Evolutionary conservation across 2,113 vertebrate species (phyloP).

Genomic region (Gadus macrocephalus): DNA sequence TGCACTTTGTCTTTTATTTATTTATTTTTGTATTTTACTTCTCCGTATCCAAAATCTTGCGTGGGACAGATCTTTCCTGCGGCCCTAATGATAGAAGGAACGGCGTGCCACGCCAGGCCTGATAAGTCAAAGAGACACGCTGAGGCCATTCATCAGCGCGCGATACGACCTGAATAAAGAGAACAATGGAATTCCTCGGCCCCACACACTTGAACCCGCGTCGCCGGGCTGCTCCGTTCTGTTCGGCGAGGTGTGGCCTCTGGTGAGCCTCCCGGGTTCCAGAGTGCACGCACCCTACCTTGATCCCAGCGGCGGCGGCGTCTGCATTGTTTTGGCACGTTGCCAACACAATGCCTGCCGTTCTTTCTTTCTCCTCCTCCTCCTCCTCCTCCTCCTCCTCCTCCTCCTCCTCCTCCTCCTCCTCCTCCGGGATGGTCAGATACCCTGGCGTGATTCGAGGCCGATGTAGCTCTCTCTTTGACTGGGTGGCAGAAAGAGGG

Average conservation of each 20-base stretch:
- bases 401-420: slow-evolving; percentile 38
- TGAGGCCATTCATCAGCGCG: no score
- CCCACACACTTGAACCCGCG: slow-evolving; percentile 16
- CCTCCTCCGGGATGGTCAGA: slow-evolving; percentile 30
- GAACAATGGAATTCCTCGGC: slow-evolving; percentile 10
- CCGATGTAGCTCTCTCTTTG: background rate
- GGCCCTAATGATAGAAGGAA: no score
- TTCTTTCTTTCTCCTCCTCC: slow-evolving; percentile 32
- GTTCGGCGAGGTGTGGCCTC: slow-evolving; percentile 36
- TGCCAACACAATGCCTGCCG: slow-evolving; percentile 38
- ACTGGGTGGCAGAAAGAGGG: background rate
- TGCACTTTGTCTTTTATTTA: background rate
- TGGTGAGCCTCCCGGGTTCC: slow-evolving; percentile 23
- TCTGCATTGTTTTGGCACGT: slow-evolving; percentile 21
- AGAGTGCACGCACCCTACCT: slow-evolving; percentile 35
- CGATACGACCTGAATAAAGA: background rate
- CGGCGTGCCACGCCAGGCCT: no score
- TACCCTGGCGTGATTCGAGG: slow-evolving; percentile 21
- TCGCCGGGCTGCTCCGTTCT: slow-evolving; percentile 36
- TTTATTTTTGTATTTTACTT: background rate
- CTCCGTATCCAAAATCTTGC: no score
- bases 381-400: slow-evolving; percentile 37
- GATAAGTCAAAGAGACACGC: no score
- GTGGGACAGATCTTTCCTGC: no score
- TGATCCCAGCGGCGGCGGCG: slow-evolving; percentile 37